Base-by-base conservation (phyloP, 2,797 vertebrate species). In the Microtus californicus region DNA sequence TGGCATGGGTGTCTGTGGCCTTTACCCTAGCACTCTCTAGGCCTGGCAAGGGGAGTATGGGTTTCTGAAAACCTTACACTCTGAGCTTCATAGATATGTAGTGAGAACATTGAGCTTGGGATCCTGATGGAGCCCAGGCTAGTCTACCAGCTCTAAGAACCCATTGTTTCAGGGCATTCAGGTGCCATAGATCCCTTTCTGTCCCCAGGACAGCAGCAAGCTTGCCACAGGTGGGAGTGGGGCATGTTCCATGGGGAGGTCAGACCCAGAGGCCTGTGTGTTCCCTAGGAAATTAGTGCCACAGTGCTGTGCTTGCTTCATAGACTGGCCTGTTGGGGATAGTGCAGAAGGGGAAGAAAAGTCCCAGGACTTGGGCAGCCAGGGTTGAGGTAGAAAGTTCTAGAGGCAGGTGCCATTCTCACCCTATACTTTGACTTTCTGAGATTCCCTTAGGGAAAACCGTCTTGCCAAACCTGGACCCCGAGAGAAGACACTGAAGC, bases 181-280 rank as follows among this genome's bases (percentile, higher is more conserved):
- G 34, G 27, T 2, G n/a, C 76, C 3, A 3, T 23, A 25, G 79
- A 11, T 34, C 29, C 34, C 37, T 21, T 31, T 59, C 25, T 13
- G 9, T 23, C 27, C 31, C 2, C 2, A 0, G 43, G 29, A 19
- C 0, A 0, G 15, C 23, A 2, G 9, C 15, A 27, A 19, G 85
- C 76, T 40, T 0, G 1, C 45, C 13, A 0, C 25, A 11, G 27
- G 40, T 14, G 2, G 31, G 13, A 19, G 29, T 4, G 19, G 40
- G 61, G 31, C 21, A 25, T 1, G 1, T 74, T 81, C 80, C 11
- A 5, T 15, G 27, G 63, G 79, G 31, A 59, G 14, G 21, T 65
- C 21, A 80, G 3, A 67, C 21, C 56, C 79, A 1, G 0, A 8
- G 29, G 19, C 9, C 3, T 59, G 76, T 7, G 10, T 29, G 4